Evolutionary conservation across 2,113 vertebrate genomes (phyloP), one percentile per base, ranked within the genome.

Genomic region (Canis aureus): DNA sequence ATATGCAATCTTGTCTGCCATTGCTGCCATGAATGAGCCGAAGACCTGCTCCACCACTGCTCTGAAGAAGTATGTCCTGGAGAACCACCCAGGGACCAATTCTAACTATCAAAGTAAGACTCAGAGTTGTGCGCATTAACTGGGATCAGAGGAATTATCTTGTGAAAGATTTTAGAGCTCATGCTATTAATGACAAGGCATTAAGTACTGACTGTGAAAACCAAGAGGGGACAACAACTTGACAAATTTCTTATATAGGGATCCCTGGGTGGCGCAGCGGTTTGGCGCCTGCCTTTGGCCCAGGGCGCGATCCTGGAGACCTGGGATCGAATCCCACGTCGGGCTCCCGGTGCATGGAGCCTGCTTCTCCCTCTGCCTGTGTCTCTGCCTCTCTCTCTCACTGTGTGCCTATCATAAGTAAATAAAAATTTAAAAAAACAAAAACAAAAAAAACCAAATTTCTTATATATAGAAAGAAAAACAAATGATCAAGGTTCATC

Each of bases 21-120:
- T 99, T 97, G 99, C 99, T 49, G 99, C 99, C 98, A 99, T 99
- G 99, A 99, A 99, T 0, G 99, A 99, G 98, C 99, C 99, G 92
- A 99, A 99, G 98, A 99, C 99, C 96, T 99, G 99, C 98, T 99
- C 99, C 97, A 99, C 99, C 97, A 99, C 99, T 55, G 99, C 99
- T 0, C 99, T 99, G 97, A 99, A 99, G 98, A 99, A 98, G 97
- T 99, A 99, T 96, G 98, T 99, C 78, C 86, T 99, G 97, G 99
- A 99, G 95, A 99, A 99, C 97, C 99, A 99, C 98, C 99, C 99
- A 94, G 99, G 99, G 94, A 98, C 98, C 95, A 99, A 99, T 98
- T 99, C 99, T 96, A 99, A 99, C 97, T 99, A 99, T 23, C 98
- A 99, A 95, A 99, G 99, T 99, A 98, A 99, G 98, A 82, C 76